These are phyloP conservation scores for Cabera pusaria DNA, from an alignment of 2,888 invertebrate genomes.

Conservation along the genomic window DNA sequence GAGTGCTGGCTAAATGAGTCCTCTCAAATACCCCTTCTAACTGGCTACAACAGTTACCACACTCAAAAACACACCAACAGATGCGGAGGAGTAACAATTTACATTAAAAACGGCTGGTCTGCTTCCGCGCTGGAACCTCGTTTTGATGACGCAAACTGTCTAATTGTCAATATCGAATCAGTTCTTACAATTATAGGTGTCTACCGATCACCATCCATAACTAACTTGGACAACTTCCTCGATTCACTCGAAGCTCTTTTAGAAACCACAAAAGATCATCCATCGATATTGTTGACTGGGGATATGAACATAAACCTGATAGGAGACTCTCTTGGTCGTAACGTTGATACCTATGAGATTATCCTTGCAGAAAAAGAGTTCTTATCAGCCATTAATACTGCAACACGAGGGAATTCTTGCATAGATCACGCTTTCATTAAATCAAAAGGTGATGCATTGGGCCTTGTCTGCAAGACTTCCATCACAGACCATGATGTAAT, in stretches of 20 bases:
- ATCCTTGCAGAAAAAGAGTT: not conserved
- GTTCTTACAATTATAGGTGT: no score
- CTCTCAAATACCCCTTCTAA: no score
- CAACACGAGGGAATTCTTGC: not conserved
- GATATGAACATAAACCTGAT: no score
- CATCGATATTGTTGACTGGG: no score
- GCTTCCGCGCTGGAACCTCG: not conserved
- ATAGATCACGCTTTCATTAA: no score
- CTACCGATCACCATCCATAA: no score
- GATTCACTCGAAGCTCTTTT: not conserved
- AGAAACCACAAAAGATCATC: not conserved
- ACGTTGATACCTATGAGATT: not conserved
- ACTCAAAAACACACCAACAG: not conserved
- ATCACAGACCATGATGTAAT: not conserved
- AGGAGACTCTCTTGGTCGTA: not conserved
- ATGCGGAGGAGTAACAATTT: not conserved
- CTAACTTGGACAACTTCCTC: not conserved
- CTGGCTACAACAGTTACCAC: not conserved
- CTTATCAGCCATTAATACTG: not conserved
- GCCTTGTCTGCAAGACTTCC: not conserved
- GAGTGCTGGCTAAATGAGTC: slow-evolving; percentile 2
- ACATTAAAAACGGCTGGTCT: not conserved
- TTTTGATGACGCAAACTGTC: no score
- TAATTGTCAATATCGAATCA: no score
- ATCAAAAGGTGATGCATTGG: no score